These are phyloP conservation scores for Epicauta chinensis DNA, from an alignment of 1,140 invertebrate genomes.

Conservation along the genomic window DNA sequence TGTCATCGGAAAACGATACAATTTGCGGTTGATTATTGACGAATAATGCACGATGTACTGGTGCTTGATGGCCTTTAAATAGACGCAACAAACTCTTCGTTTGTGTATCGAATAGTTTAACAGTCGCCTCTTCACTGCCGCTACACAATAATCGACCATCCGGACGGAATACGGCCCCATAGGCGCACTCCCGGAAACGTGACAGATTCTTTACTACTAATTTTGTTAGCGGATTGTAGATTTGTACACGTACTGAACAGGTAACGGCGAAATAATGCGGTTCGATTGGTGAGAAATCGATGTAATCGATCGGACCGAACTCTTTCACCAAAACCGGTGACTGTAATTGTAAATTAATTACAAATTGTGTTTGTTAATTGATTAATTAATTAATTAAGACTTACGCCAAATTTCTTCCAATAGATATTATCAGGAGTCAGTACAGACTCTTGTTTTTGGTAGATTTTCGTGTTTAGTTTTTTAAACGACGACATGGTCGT, in stretches of 20 bases:
- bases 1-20: slow-evolving; percentile 91
- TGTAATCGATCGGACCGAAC: slow-evolving; percentile 83
- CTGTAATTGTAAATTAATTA: too few relatives aligned
- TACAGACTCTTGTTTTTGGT: slow-evolving; percentile 57
- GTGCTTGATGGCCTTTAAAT: slow-evolving; percentile 59
- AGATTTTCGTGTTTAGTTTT: slow-evolving; percentile 66
- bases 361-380: slow-evolving; percentile 11
- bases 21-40: slow-evolving; percentile 71
- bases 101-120: slow-evolving; percentile 83
- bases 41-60: slow-evolving; percentile 79
- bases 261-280: slow-evolving; percentile 87
- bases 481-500: slow-evolving; percentile 60
- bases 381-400: slow-evolving; percentile 28
- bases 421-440: slow-evolving; percentile 71
- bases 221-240: slow-evolving; percentile 87
- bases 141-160: slow-evolving; percentile 82
- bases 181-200: slow-evolving; percentile 78
- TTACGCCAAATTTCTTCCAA: slow-evolving; percentile 79
- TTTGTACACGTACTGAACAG: slow-evolving; percentile 82
- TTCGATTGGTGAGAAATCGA: slow-evolving; percentile 82
- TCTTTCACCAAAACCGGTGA: slow-evolving; percentile 84
- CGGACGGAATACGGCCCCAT: slow-evolving; percentile 76
- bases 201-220: slow-evolving; percentile 77
- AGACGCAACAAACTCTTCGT: slow-evolving; percentile 63
- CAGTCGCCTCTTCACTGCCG: slow-evolving; percentile 80